Conservation (phyloP, 2,113 vertebrate species). For the Macaca nemestrina region DNA sequence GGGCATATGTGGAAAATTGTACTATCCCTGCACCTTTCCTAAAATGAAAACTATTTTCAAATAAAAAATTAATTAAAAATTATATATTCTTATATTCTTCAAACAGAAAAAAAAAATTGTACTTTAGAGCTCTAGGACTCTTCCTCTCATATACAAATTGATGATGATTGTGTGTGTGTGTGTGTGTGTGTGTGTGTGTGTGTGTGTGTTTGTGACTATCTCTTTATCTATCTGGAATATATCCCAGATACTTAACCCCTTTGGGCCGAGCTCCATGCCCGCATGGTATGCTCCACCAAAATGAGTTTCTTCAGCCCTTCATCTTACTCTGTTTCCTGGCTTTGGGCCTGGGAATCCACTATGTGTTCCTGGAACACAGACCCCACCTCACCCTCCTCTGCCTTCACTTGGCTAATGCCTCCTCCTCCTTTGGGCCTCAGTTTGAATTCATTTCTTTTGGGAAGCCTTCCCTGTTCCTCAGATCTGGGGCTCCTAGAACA, state of each 20-base stretch:
- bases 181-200: background rate
- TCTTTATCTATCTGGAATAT: background rate
- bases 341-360: background rate
- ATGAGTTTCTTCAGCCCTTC: background rate
- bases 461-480: background rate
- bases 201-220: background rate
- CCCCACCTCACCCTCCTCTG: background rate
- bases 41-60: background rate
- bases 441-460: background rate
- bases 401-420: background rate
- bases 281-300: background rate
- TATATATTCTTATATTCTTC: background rate
- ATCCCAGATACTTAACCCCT: background rate
- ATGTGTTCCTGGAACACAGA: background rate
- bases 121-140: background rate
- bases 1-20: background rate
- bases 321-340: background rate
- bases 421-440: background rate
- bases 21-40: background rate
- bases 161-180: too few relatives aligned
- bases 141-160: background rate
- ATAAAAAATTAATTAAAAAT: background rate
- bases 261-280: accelerated
- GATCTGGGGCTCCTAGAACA: background rate
- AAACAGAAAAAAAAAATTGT: background rate